A percentile compares a stretch with the other conserved stretches of the same genome.
Evolutionary conservation across 2,888 invertebrate species (phyloP).

Genomic region (Tiliacea citrago): DNA sequence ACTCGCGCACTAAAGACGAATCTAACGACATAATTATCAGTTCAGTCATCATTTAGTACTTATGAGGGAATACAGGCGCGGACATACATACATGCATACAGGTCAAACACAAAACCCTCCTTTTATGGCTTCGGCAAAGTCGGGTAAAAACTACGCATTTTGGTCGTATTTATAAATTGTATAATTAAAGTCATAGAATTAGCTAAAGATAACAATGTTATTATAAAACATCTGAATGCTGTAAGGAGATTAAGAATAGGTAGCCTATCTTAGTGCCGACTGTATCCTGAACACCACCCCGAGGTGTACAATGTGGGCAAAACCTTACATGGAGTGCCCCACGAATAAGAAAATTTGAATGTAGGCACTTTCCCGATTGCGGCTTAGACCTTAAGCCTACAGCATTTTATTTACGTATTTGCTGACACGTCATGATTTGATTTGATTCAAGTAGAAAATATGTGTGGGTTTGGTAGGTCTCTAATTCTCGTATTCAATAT

Average conservation of each 20-base stretch:
- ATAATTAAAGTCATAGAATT: not conserved
- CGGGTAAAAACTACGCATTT: not conserved
- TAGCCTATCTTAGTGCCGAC: not conserved
- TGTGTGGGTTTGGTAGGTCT: not conserved
- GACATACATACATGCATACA: too few species aligned
- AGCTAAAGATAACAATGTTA: not conserved
- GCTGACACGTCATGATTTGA: constrained; percentile 28
- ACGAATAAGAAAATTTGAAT: constrained; percentile 38
- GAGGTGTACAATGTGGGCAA: constrained; percentile 13
- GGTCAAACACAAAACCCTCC: too few species aligned
- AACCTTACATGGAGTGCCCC: constrained; percentile 14
- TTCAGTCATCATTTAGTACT: too few species aligned
- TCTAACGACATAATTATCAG: too few species aligned
- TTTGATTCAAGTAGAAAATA: constrained; percentile 26
- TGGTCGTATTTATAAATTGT: not conserved
- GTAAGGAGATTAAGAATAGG: not conserved
- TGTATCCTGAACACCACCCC: not conserved
- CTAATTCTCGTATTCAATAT: not conserved
- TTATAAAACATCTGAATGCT: not conserved
- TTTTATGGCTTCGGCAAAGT: too few species aligned
- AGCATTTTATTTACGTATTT: constrained; percentile 45
- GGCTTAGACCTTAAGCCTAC: constrained; percentile 40
- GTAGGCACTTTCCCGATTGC: constrained; percentile 51
- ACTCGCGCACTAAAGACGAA: too few species aligned
- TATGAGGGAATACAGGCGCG: too few species aligned